Conservation (phyloP, 2,888 invertebrate genomes). For the Synanthedon tipuliformis region DNA sequence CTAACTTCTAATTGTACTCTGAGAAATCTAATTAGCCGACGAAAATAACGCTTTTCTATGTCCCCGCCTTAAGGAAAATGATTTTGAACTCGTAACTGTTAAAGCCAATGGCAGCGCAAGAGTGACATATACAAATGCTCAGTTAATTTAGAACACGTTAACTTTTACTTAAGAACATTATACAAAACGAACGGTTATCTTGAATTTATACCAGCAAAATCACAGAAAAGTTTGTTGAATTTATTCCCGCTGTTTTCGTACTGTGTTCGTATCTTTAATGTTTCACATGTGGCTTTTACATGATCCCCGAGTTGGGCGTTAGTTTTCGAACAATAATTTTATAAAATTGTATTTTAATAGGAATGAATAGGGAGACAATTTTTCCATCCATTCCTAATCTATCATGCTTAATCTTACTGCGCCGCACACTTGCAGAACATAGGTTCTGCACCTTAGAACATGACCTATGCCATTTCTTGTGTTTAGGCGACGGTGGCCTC, state of each 20-base stretch:
- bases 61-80: background rate
- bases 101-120: background rate
- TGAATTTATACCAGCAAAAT: constrained; percentile 30
- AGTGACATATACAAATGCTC: constrained; percentile 1
- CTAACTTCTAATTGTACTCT: too few species aligned
- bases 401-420: too few species aligned
- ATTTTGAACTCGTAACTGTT: background rate
- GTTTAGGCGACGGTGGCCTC: too few species aligned
- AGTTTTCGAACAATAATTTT: background rate
- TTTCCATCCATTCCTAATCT: too few species aligned
- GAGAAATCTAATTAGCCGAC: too few species aligned
- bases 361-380: too few species aligned
- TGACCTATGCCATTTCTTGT: too few species aligned
- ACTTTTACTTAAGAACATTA: constrained; percentile 7
- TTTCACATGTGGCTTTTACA: constrained; percentile 2
- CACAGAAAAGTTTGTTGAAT: constrained; percentile 27
- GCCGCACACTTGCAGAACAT: too few species aligned
- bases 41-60: too few species aligned
- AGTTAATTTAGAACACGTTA: constrained; percentile 12
- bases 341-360: too few species aligned
- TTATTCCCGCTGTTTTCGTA: constrained; percentile 24
- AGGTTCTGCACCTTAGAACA: too few species aligned
- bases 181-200: constrained; percentile 21
- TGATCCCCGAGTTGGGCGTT: background rate
- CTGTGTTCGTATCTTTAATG: constrained; percentile 9